Percentiles rank a stretch among this genome's conserved stretches.
These are phyloP conservation scores for Pygoscelis antarcticus DNA, from an alignment of 2,113 vertebrate species.

Conservation along the genomic window DNA sequence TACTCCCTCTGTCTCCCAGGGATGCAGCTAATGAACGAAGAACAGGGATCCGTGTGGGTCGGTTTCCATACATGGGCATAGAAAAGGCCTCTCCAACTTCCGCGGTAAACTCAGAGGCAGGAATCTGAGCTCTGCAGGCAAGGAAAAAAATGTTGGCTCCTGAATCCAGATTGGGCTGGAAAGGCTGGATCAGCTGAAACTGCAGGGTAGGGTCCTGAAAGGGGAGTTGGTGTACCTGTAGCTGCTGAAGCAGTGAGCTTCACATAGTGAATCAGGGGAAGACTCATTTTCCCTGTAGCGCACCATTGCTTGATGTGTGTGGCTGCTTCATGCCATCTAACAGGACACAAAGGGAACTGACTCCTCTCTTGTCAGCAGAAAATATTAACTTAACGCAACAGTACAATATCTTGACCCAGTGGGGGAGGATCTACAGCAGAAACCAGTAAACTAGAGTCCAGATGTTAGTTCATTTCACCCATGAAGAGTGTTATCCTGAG, in stretches of 20 bases:
- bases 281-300: neutral
- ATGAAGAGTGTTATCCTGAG: neutral
- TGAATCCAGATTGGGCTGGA: slow-evolving; percentile 63
- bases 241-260: neutral
- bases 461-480: neutral
- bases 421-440: neutral
- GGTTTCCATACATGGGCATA: slow-evolving; percentile 66
- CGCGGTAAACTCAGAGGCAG: slow-evolving; percentile 61
- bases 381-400: neutral
- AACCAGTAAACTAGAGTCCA: neutral
- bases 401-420: neutral
- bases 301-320: neutral
- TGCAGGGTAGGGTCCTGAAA: slow-evolving; percentile 63
- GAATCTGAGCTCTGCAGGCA: slow-evolving; percentile 64
- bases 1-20: slow-evolving; percentile 71
- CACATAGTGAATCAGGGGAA: neutral
- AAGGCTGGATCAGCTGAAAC: slow-evolving; percentile 61
- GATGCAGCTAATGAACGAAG: slow-evolving; percentile 66
- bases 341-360: neutral
- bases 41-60: slow-evolving; percentile 68
- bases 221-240: slow-evolving; percentile 11
- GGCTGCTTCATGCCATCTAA: neutral
- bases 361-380: neutral
- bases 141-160: slow-evolving; percentile 58
- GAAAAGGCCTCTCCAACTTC: slow-evolving; percentile 66